Evolutionary conservation across 2,888 invertebrate species (phyloP).

Genomic region (Scotopteryx bipunctaria): DNA sequence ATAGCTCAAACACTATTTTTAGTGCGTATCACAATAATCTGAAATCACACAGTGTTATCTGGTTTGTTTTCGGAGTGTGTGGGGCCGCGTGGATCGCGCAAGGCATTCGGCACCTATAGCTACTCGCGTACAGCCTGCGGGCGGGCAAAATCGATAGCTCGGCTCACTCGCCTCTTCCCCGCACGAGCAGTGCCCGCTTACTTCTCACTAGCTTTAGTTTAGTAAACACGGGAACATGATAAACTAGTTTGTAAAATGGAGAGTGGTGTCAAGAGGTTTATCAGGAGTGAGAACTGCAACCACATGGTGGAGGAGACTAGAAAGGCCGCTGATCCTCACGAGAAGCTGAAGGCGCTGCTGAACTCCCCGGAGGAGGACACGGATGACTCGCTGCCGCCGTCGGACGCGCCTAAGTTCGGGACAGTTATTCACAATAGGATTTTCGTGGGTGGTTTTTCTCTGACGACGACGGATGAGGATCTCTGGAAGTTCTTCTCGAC

Average conservation of each 20-base stretch:
- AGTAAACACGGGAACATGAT: slow-evolving; percentile 80
- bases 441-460: slow-evolving; percentile 97
- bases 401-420: slow-evolving; percentile 85
- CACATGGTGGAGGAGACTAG: slow-evolving; percentile 77
- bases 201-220: slow-evolving; percentile 73
- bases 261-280: slow-evolving; percentile 71
- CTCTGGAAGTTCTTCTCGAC: slow-evolving; percentile 95
- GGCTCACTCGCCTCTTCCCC: slow-evolving; percentile 58
- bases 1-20: slow-evolving; percentile 80
- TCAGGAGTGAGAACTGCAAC: slow-evolving; percentile 76
- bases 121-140: slow-evolving; percentile 46
- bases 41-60: slow-evolving; percentile 64
- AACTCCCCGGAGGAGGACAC: slow-evolving; percentile 75
- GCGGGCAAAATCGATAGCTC: slow-evolving; percentile 52
- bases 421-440: slow-evolving; percentile 97
- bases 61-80: slow-evolving; percentile 44
- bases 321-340: slow-evolving; percentile 64
- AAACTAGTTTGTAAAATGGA: slow-evolving; percentile 66
- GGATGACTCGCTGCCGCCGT: slow-evolving; percentile 72
- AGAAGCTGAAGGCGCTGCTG: slow-evolving; percentile 72
- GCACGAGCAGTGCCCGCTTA: slow-evolving; percentile 64
- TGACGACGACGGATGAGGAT: slow-evolving; percentile 96
- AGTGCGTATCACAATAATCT: slow-evolving; percentile 74
- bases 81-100: slow-evolving; percentile 55
- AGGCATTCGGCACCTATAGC: slow-evolving; percentile 43